Evolutionary conservation across 2,888 invertebrate species (phyloP), one percentile per base, ranked within the genome.

Genomic region (Brachypterus glaber): DNA sequence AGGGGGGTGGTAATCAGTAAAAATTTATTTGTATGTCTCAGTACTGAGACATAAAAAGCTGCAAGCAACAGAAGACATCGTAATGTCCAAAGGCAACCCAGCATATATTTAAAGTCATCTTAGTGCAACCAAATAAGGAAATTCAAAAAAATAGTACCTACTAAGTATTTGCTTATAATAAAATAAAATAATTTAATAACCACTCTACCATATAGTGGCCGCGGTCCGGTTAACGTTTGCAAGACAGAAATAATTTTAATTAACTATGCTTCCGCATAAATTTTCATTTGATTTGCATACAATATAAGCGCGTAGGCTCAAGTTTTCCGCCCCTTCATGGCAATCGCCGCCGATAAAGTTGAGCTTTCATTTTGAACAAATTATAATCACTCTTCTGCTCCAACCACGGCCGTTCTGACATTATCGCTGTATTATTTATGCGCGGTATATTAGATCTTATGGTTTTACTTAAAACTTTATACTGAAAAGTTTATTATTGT

Each of bases 241-340:
- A 27, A 27, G 27, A 27, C 27, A 27, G 27, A 40, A 16, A 29
- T 39, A 27, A 44, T 51, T 48, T 45, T 49, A 51, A 51, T 53
- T 50, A 48, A 51, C 45, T 45, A 48, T 43, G 48, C 49, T 53
- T 51, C 53, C 51, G 53, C 53, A 48, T 51, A 51, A 48, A 51
- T 49, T 49, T 50, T 49, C 47, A 46, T 45, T 43, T 47, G 51
- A 53, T 53, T 53, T 49, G 53, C 53, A 53, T 53, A 53, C 53
- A 53, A 53, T 51, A 50, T 47, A 46, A 45, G 42, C 40, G 51
- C 51, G 51, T 48, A 48, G 54, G 53, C 57, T 55, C 55, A 57
- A 57, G 53, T 47, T 36, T 43, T 44, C 46, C 49, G 48, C 49
- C 50, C 52, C 45, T 50, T 46, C 49, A 43, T 46, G 46, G 5